Percentiles rank a stretch among this genome's conserved stretches.
Evolutionary conservation across 2,888 invertebrate genomes (phyloP).

Genomic region (Gymnosoma rotundatum): DNA sequence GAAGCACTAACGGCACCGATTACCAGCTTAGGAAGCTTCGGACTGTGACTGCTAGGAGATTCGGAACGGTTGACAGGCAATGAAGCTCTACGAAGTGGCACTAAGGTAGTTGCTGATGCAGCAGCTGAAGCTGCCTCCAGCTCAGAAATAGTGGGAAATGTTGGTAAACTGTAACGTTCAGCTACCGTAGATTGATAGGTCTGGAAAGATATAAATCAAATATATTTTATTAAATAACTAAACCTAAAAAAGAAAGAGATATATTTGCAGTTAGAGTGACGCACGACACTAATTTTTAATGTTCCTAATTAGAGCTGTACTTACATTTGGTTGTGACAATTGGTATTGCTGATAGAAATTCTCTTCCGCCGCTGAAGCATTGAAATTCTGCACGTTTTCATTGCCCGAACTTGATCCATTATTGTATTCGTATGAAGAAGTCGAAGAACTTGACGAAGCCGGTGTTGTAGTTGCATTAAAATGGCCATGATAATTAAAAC

Average conservation of each 20-base stretch:
- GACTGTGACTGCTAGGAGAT: conserved; percentile 84
- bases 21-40: conserved; percentile 77
- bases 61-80: conserved; percentile 91
- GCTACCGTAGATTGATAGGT: conserved; percentile 80
- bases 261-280: too few relatives aligned
- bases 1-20: conserved; percentile 70
- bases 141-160: conserved; percentile 87
- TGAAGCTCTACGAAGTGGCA: conserved; percentile 88
- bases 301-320: conserved; percentile 38
- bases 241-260: not conserved
- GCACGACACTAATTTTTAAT: not conserved
- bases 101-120: conserved; percentile 48
- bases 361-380: conserved; percentile 68
- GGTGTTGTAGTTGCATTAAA: conserved; percentile 82
- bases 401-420: conserved; percentile 82
- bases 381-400: conserved; percentile 71
- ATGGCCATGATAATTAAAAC: conserved; percentile 79
- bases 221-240: not conserved
- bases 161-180: conserved; percentile 88
- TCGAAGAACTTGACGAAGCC: conserved; percentile 77
- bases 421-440: conserved; percentile 81
- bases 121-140: conserved; percentile 82
- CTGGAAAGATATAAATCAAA: conserved; percentile 70
- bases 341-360: conserved; percentile 76
- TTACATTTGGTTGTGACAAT: conserved; percentile 78